phyloP scores from a whole-genome alignment of 2,888 invertebrate genomes.

The Pristionchus japonicus region DNA sequence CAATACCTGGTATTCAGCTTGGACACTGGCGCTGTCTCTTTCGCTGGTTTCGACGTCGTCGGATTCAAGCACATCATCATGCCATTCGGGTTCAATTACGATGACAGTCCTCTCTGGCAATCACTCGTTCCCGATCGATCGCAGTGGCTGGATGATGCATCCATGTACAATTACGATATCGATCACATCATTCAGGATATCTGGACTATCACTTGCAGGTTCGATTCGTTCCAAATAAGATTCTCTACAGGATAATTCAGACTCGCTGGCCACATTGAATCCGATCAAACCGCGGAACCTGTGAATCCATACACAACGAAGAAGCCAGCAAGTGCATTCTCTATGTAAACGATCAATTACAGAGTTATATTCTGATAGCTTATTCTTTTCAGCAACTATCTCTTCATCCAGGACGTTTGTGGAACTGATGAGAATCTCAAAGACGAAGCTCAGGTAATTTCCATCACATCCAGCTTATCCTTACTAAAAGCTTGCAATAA shows the following conservation, averaged over 20 bases:
- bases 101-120: slow-evolving; percentile 37
- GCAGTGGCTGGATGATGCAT: neutral
- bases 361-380: too few species aligned
- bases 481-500: too few species aligned
- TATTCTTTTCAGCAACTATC: neutral
- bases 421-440: neutral
- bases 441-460: neutral
- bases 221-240: neutral
- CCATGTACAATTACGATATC: neutral
- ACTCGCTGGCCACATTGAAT: neutral
- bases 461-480: neutral
- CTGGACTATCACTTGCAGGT: slow-evolving; percentile 28
- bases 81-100: slow-evolving; percentile 32
- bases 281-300: neutral
- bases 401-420: neutral
- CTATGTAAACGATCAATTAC: neutral
- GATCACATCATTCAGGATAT: slow-evolving; percentile 6
- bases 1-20: neutral
- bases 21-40: neutral
- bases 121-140: neutral
- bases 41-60: neutral
- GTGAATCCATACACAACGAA: neutral
- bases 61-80: slow-evolving; percentile 7
- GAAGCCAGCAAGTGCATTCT: neutral
- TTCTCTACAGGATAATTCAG: too few species aligned